These are phyloP conservation scores for Pygoscelis adeliae DNA, from an alignment of 2,113 vertebrate species.

Conservation along the genomic window DNA sequence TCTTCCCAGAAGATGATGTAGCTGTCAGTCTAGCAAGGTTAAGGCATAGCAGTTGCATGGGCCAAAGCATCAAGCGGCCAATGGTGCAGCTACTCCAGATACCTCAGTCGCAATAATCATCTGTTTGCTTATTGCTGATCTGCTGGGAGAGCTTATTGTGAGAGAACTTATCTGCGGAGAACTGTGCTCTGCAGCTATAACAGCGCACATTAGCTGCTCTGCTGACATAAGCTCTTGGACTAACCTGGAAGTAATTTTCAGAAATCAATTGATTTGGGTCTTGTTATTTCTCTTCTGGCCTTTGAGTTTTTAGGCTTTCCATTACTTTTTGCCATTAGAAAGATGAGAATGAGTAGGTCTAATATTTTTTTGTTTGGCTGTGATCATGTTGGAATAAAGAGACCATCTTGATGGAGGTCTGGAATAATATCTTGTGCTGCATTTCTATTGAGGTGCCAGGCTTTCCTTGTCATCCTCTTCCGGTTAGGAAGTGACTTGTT, in stretches of 20 bases:
- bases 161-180: neutral
- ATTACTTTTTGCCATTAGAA: neutral
- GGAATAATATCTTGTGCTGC: neutral
- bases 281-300: neutral
- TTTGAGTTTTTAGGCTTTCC: neutral
- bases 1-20: neutral
- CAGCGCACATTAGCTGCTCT: neutral
- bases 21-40: neutral
- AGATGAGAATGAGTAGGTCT: neutral
- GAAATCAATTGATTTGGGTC: neutral
- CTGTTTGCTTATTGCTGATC: neutral
- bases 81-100: neutral
- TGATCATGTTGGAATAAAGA: neutral
- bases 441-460: neutral
- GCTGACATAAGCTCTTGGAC: neutral
- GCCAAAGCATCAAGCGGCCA: neutral
- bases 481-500: neutral
- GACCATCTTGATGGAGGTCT: neutral
- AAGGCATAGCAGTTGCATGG: neutral
- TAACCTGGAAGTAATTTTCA: neutral
- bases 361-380: neutral
- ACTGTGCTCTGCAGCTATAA: neutral
- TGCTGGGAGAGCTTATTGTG: neutral
- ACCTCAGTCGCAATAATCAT: neutral
- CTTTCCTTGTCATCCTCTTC: neutral